phyloP scores from a whole-genome alignment of 2,797 vertebrate species.

The Columba guinea region DNA sequence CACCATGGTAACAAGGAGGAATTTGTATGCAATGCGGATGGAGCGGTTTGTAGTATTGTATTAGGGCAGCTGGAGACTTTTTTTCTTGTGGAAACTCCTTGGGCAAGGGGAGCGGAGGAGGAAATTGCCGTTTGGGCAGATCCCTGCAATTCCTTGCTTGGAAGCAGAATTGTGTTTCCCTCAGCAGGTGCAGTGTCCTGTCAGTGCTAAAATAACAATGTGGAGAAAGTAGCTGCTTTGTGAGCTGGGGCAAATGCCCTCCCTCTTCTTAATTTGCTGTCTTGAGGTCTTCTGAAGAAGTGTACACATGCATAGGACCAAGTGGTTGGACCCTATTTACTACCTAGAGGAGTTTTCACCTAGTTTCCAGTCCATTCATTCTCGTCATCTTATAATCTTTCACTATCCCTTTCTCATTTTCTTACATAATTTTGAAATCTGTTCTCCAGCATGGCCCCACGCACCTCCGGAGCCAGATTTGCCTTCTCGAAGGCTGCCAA shows the following conservation, averaged over 20 bases:
- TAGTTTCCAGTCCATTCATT: not conserved
- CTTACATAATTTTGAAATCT: not conserved
- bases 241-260: not conserved
- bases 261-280: not conserved
- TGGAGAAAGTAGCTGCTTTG: not conserved
- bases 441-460: not conserved
- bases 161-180: not conserved
- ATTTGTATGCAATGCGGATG: not conserved
- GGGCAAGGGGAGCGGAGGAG: not conserved
- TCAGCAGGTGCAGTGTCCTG: not conserved
- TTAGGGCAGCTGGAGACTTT: not conserved
- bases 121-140: not conserved
- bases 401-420: not conserved
- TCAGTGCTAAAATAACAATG: not conserved
- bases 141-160: not conserved
- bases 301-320: rapidly evolving
- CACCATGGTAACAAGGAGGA: not conserved
- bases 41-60: not conserved
- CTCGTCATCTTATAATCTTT: not conserved
- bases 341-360: not conserved
- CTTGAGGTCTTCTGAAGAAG: not conserved
- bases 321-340: not conserved
- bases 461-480: not conserved
- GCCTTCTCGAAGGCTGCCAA: not conserved
- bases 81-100: not conserved